Conservation (phyloP, 2,113 vertebrate species). For the Fulica atra region DNA sequence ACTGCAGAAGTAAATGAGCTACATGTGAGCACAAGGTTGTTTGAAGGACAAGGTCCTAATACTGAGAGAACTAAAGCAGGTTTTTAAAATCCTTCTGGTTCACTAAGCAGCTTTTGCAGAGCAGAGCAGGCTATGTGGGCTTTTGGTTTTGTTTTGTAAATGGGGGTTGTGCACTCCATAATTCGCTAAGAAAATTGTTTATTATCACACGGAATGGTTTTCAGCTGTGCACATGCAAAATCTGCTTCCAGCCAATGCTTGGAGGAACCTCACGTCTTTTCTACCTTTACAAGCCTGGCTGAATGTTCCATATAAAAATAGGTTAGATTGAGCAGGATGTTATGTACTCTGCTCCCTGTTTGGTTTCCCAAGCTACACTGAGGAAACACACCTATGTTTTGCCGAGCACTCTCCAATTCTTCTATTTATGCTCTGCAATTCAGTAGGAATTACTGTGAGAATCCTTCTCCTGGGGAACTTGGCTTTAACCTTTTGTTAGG, state of each 20-base stretch:
- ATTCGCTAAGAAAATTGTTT: not conserved
- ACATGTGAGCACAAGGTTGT: not conserved
- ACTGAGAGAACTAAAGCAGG: not conserved
- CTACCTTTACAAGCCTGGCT: not conserved
- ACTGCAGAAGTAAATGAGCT: not conserved
- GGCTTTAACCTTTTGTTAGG: not conserved
- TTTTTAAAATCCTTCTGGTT: slow-evolving; percentile 11
- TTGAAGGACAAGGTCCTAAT: slow-evolving; percentile 11
- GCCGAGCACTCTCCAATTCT: not conserved
- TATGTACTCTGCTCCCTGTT: not conserved
- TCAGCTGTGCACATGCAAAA: not conserved
- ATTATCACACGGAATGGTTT: not conserved
- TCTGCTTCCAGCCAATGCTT: not conserved
- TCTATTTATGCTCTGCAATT: not conserved
- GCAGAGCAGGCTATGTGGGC: not conserved
- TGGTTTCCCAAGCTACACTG: not conserved
- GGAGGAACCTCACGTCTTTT: not conserved
- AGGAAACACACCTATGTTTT: not conserved
- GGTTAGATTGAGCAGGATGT: not conserved
- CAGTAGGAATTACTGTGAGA: not conserved
- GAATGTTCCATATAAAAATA: not conserved
- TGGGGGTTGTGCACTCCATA: not conserved
- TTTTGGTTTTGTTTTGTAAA: slow-evolving; percentile 21
- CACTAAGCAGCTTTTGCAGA: slow-evolving; percentile 41
- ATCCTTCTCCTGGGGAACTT: not conserved